These are phyloP conservation scores for Craterocephalus amniculus DNA, from an alignment of 2,797 vertebrate genomes.

Conservation along the genomic window DNA sequence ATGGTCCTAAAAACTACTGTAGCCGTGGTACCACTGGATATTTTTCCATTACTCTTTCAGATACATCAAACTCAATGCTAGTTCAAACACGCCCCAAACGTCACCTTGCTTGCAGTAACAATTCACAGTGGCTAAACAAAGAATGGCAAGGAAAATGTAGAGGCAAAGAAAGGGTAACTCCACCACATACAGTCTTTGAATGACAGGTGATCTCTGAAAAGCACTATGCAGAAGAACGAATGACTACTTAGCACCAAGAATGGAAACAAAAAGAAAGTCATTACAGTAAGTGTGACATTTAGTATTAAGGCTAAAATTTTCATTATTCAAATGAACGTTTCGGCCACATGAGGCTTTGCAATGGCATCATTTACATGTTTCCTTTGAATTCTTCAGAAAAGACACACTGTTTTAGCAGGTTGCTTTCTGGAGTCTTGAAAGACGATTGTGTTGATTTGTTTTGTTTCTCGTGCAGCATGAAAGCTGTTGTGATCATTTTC, in stretches of 20 bases:
- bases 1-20: slow-evolving; percentile 67
- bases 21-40: slow-evolving; percentile 46
- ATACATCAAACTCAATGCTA: slow-evolving; percentile 53
- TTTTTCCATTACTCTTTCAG: slow-evolving; percentile 60
- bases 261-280: slow-evolving; percentile 31
- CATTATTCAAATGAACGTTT: neutral
- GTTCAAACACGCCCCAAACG: slow-evolving; percentile 33
- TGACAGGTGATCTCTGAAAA: slow-evolving; percentile 48
- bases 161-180: neutral
- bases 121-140: slow-evolving; percentile 9
- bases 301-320: slow-evolving; percentile 15
- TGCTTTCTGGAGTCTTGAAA: slow-evolving; percentile 21
- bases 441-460: slow-evolving; percentile 21
- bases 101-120: slow-evolving; percentile 36
- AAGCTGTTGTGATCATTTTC: slow-evolving; percentile 23
- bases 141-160: neutral
- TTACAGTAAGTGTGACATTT: slow-evolving; percentile 59
- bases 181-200: slow-evolving; percentile 18
- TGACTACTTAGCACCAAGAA: slow-evolving; percentile 8
- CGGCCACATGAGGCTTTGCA: neutral
- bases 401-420: slow-evolving; percentile 3
- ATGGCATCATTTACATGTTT: slow-evolving; percentile 27
- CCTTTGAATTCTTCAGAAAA: slow-evolving; percentile 27
- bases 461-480: slow-evolving; percentile 22
- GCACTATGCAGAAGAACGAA: slow-evolving; percentile 17